Base-by-base conservation (phyloP, 2,888 invertebrate species). In the Phalangium opilio region DNA sequence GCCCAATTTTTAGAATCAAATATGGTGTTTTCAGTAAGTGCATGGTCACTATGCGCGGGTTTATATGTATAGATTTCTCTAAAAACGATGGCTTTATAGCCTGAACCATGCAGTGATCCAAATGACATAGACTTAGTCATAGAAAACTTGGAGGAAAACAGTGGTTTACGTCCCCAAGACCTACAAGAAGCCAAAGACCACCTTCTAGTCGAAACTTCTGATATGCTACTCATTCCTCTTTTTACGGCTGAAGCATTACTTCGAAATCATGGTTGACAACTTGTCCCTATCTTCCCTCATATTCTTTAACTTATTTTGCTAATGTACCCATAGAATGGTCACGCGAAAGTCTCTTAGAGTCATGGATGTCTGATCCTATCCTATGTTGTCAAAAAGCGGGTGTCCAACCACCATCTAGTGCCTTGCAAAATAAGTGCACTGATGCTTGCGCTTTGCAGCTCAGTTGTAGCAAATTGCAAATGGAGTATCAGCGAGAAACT, bases 101-200 rank as follows among this genome's bases (percentile, higher is more conserved):
- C 27, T 27, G 27, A 27, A 27, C 27, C 27, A 27, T 27, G 27
- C 27, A 27, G 27, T 8, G 27, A 27, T 27, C 27, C 27, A 27
- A 27, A 27, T 8, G 27, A 27, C 8, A 27, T 27, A 27, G 27
- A 27, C 27, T 27, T 27, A 27, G 8, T 27, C 27, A 27, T 27
- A 27, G 27, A 27, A 7, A 27, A 27, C 33, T 41, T 48, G 17
- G 18, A 57, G 55, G 71, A 71, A n/a, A 73, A 74, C 60, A 71
- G 70, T 58, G 78, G 78, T 4, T 63, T 79, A 48, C 64, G 76
- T 47, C 75, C 76, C 49, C 77, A 78, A 62, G 78, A 79, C 60
- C 65, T 79, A 33, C 77, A 78, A 60, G 78, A 79, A 63, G 77
- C 77, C 33, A 79, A 79, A 63, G 78, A 79, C 61, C 75, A 77